phyloP scores from a whole-genome alignment of 2,888 invertebrate genomes.

The Cheilosia vernalis region DNA sequence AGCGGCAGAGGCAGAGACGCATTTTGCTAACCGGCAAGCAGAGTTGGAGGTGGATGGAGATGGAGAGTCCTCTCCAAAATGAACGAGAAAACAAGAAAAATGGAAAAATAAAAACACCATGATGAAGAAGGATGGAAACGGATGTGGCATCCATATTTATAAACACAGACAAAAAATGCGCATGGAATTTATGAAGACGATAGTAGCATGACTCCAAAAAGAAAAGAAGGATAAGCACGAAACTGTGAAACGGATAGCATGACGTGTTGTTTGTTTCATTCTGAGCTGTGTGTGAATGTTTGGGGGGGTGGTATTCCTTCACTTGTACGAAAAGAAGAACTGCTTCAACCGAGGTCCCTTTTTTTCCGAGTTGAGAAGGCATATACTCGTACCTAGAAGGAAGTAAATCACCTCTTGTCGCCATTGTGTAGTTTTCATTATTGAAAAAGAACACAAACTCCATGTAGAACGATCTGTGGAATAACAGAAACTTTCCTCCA shows the following conservation, averaged over 20 bases:
- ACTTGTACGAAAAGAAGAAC: conserved; percentile 5
- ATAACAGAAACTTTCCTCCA: conserved; percentile 12
- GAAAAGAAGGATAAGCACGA: neutral
- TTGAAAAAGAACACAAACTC: neutral
- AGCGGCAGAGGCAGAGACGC: neutral
- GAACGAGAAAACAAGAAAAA: conserved; percentile 12
- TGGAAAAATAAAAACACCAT: conserved; percentile 9
- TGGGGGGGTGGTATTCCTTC: neutral
- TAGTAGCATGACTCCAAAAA: conserved; percentile 9
- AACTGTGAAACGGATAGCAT: conserved; percentile 26
- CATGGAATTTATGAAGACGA: conserved; percentile 54
- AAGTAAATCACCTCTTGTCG: conserved; percentile 53
- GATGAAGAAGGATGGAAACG: conserved; percentile 32
- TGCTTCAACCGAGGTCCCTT: conserved; percentile 44
- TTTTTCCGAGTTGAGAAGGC: conserved; percentile 1
- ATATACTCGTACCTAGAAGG: conserved; percentile 3
- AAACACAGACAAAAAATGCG: conserved; percentile 53
- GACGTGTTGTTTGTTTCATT: conserved; percentile 59
- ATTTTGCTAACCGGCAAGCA: neutral
- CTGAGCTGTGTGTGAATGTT: conserved; percentile 2
- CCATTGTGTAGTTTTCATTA: conserved; percentile 19
- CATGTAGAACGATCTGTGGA: conserved; percentile 5
- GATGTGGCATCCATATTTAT: conserved; percentile 65
- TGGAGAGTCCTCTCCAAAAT: neutral
- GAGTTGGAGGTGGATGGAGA: neutral